Conservation (phyloP, 2,113 vertebrate species). For the Hemibates koningsi region DNA sequence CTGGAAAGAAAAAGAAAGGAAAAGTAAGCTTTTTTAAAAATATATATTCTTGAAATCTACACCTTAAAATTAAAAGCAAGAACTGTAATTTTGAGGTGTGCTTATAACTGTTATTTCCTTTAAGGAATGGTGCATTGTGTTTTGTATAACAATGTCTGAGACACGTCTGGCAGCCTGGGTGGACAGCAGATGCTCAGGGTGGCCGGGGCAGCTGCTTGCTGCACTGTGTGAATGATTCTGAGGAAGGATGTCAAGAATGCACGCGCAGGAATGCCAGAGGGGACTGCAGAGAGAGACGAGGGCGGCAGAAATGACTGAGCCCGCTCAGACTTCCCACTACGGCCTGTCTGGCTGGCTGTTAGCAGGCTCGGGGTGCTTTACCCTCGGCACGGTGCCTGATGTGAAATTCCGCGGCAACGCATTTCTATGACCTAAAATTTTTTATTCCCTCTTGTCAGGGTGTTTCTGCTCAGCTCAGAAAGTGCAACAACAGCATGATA, state of each 20-base stretch:
- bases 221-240: constrained; percentile 20
- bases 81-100: neutral
- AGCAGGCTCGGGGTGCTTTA: neutral
- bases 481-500: neutral
- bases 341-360: neutral
- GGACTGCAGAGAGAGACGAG: neutral
- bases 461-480: neutral
- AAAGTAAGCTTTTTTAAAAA: neutral
- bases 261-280: neutral
- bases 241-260: constrained; percentile 38
- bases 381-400: constrained; percentile 14
- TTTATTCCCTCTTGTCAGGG: neutral
- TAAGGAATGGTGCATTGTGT: neutral
- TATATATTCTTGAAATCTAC: neutral
- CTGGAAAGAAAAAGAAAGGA: neutral
- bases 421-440: constrained; percentile 16
- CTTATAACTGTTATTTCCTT: neutral
- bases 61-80: neutral
- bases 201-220: constrained; percentile 6
- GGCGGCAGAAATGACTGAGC: neutral
- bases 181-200: constrained; percentile 28
- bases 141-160: neutral
- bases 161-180: neutral
- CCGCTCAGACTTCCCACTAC: neutral
- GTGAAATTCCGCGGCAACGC: constrained; percentile 15